phyloP scores from a whole-genome alignment of 2,797 vertebrate species.

The Notolabrus celidotus region DNA sequence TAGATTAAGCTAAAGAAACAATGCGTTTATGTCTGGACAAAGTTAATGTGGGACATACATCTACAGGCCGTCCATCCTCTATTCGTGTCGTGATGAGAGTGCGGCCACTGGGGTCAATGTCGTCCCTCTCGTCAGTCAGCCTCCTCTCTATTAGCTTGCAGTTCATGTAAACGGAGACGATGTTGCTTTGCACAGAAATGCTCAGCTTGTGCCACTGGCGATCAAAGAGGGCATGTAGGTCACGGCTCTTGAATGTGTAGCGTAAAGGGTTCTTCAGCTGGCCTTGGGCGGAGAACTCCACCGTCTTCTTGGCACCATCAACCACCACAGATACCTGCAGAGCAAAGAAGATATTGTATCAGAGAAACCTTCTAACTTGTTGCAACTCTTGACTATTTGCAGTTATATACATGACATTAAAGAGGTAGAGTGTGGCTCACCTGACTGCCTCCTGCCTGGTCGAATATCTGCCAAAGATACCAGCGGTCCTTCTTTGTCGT shows the following conservation, averaged over 20 bases:
- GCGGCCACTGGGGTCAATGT: conserved; percentile 85
- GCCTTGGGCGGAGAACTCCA: conserved; percentile 91
- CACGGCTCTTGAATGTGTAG: conserved; percentile 92
- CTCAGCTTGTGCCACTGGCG: conserved; percentile 97
- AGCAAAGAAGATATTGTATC: conserved; percentile 13
- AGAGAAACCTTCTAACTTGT: background rate
- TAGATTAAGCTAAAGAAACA: background rate
- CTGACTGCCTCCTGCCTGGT: conserved; percentile 89
- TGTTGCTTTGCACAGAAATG: conserved; percentile 87
- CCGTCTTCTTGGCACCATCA: conserved; percentile 90
- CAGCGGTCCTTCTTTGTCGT: conserved; percentile 95
- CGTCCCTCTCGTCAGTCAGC: conserved; percentile 85
- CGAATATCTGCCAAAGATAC: conserved; percentile 95
- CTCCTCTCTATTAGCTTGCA: conserved; percentile 92
- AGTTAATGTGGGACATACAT: conserved; percentile 85
- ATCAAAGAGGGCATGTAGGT: conserved; percentile 94
- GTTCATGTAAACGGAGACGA: conserved; percentile 92
- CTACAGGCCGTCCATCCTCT: conserved; percentile 92
- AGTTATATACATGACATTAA: no score
- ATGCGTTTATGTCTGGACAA: background rate
- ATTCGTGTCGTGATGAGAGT: conserved; percentile 90
- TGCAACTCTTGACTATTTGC: no score
- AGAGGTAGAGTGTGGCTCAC: conserved; percentile 78
- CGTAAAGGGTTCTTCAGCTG: conserved; percentile 85
- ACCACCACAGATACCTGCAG: conserved; percentile 90